These are phyloP conservation scores for Crypturellus tataupa DNA, from an alignment of 2,797 vertebrate genomes.

Conservation along the genomic window DNA sequence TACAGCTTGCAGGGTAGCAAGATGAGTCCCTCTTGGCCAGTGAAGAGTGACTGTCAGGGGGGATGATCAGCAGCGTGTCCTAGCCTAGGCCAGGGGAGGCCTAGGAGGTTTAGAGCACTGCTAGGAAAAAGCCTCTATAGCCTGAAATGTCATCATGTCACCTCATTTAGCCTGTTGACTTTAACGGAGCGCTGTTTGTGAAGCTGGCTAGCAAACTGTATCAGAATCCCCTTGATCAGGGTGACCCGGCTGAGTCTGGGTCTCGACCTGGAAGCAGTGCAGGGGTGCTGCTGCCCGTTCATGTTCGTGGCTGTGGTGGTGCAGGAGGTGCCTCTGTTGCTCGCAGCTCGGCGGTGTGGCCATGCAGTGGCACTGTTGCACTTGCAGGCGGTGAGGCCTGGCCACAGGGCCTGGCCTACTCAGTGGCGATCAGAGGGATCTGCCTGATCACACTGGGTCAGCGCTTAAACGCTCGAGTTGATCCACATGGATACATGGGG, in stretches of 20 bases:
- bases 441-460: accelerated
- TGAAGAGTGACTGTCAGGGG: background rate
- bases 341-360: accelerated
- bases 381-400: background rate
- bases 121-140: background rate
- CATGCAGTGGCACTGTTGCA: background rate
- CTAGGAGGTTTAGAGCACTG: background rate
- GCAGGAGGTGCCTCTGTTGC: accelerated
- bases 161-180: background rate
- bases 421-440: background rate
- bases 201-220: background rate
- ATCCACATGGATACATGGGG: background rate
- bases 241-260: background rate
- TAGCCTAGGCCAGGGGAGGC: background rate
- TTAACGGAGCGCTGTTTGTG: background rate
- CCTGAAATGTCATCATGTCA: background rate
- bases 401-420: background rate
- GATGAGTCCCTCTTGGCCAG: background rate
- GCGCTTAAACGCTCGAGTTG: accelerated
- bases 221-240: accelerated
- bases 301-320: accelerated
- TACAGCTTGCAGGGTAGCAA: background rate
- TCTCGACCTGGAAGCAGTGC: accelerated
- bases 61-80: accelerated
- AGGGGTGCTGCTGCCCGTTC: accelerated